A percentile compares a stretch with the other conserved stretches of the same genome.
Evolutionary conservation across 2,888 invertebrate genomes (phyloP).

Genomic region (Coenonympha arcania): DNA sequence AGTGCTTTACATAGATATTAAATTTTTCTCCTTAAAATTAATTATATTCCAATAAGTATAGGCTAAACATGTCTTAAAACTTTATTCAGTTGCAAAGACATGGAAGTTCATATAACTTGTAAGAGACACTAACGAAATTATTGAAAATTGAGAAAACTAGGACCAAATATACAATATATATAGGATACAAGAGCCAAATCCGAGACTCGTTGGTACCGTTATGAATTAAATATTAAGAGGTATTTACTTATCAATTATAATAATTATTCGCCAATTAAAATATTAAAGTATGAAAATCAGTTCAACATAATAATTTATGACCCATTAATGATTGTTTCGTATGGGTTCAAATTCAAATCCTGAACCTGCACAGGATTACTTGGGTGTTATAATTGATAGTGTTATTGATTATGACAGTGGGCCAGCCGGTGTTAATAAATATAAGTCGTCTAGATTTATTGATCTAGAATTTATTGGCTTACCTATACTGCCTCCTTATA

Average conservation of each 20-base stretch:
- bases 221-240: not conserved
- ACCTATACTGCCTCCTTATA: constrained; percentile 6
- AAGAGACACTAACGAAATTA: no score
- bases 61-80: no score
- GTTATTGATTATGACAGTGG: constrained; percentile 27
- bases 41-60: no score
- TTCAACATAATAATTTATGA: constrained; percentile 12
- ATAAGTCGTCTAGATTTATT: constrained; percentile 29
- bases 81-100: no score
- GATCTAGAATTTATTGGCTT: constrained; percentile 17
- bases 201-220: not conserved
- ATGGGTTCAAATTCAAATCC: constrained; percentile 15
- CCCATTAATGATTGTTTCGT: constrained; percentile 15
- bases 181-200: not conserved
- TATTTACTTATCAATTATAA: not conserved
- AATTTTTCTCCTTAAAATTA: no score
- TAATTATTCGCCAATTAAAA: constrained; percentile 3
- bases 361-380: constrained; percentile 18
- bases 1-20: no score
- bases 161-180: no score
- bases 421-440: constrained; percentile 26
- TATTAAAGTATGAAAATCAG: not conserved
- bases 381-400: constrained; percentile 24
- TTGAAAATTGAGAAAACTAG: no score
- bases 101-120: no score